A percentile compares a stretch with the other conserved stretches of the same genome.
These are phyloP conservation scores for Bombylius discolor DNA, from an alignment of 2,888 invertebrate species.

Conservation along the genomic window DNA sequence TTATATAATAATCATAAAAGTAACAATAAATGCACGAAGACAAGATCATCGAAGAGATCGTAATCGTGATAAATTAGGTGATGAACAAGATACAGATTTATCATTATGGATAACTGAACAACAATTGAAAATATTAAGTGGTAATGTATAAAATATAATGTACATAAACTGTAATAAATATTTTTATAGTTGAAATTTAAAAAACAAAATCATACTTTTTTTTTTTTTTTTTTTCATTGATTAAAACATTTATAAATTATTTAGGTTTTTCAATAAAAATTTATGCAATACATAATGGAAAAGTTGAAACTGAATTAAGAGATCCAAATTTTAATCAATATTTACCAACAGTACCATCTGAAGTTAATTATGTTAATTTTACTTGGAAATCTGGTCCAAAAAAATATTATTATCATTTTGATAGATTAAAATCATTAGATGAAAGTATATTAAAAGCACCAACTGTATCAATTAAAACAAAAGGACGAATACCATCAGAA, in stretches of 20 bases:
- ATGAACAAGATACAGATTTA: constrained; percentile 40
- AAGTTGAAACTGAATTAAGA: constrained; percentile 70
- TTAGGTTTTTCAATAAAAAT: constrained; percentile 77
- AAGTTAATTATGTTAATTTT: constrained; percentile 81
- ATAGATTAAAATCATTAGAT: constrained; percentile 70
- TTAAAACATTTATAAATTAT: not conserved
- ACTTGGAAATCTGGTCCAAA: constrained; percentile 77
- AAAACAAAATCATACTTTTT: too few species aligned
- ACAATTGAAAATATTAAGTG: constrained; percentile 82
- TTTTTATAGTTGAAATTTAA: not conserved
- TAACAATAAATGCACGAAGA: not conserved
- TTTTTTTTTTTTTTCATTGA: too few species aligned
- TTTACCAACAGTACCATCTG: constrained; percentile 81
- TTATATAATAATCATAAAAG: not conserved
- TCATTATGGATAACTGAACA: constrained; percentile 84
- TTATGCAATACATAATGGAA: constrained; percentile 77
- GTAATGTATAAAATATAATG: constrained; percentile 38
- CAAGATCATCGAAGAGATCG: constrained; percentile 13
- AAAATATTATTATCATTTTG: constrained; percentile 77
- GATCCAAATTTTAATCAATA: constrained; percentile 85
- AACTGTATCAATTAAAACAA: constrained; percentile 73
- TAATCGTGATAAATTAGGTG: constrained; percentile 21
- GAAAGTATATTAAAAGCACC: constrained; percentile 74
- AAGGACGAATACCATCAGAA: constrained; percentile 71
- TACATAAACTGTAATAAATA: not conserved